Evolutionary conservation across 2,113 vertebrate species (phyloP).

Genomic region (Plestiodon gilberti): DNA sequence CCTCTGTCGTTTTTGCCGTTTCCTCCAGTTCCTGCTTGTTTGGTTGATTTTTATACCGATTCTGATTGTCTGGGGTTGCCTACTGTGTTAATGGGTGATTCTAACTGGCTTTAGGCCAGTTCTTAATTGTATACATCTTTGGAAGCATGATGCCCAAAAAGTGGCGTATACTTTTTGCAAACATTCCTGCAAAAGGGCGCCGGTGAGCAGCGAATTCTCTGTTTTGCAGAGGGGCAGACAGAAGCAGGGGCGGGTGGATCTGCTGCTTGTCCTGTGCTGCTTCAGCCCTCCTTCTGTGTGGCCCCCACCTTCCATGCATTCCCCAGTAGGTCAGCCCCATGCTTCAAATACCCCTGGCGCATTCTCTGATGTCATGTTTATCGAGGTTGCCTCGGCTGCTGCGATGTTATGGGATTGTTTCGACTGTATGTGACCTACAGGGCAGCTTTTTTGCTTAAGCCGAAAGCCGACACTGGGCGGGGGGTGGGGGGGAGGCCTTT

Average conservation of each 20-base stretch:
- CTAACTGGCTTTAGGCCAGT: neutral
- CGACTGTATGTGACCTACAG: constrained; percentile 44
- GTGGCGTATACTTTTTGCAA: neutral
- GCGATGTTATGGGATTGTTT: constrained; percentile 71
- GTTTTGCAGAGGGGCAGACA: neutral
- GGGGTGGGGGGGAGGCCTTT: constrained; percentile 46
- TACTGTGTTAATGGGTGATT: neutral
- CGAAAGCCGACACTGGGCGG: constrained; percentile 63
- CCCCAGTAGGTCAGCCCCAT: constrained; percentile 67
- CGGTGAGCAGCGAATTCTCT: neutral
- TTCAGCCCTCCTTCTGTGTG: constrained; percentile 7
- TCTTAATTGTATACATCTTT: neutral
- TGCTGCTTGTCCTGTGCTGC: constrained; percentile 10
- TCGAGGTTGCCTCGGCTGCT: constrained; percentile 73
- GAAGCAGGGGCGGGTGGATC: neutral
- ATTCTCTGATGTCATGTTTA: constrained; percentile 71
- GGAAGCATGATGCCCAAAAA: neutral
- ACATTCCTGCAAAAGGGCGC: neutral
- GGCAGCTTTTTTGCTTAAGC: constrained; percentile 62
- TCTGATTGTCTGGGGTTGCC: no score
- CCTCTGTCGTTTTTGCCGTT: neutral
- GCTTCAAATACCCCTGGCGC: constrained; percentile 63
- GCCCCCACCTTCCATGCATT: constrained; percentile 60
- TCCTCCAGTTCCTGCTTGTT: neutral
- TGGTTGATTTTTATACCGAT: no score